Evolutionary conservation across 2,888 invertebrate genomes (phyloP), one percentile per base, ranked within the genome.

Genomic region (Gerris lacustris): DNA sequence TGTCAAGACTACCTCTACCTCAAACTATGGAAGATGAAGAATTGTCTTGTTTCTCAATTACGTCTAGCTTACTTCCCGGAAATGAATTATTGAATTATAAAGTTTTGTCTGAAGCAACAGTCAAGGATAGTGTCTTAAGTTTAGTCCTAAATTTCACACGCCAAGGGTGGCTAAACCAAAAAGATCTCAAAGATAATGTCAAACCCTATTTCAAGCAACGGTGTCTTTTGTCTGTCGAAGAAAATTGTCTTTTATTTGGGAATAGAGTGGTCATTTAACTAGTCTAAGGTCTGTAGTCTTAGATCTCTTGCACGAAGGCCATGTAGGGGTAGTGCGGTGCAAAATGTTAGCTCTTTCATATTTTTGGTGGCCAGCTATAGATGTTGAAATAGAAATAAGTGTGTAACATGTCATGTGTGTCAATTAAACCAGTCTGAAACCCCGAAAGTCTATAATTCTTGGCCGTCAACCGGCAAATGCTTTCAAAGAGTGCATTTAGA

Each of bases 351-450:
- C 69, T 9, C 6, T 55, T 5, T 44, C 43, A 15, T 63, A n/a
- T 17, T 55, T 69, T 6, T 69, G 63, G 69, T 69, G 69, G 69
- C 44, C 44, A 6, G 63, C 17, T 15, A 7, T 69, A 15, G 69
- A 69, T 15, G 6, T 66, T 9, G 44, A 9, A 31, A 63, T 69
- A 6, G 69, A 69, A 43, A 44, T 43, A 67, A 67, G 11, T 47
- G 47, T 47, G n/a, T n/a, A n/a, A 47, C 17, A 44, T 66, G 66
- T 44, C 69, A 71, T 69, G 71, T 69, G 43, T 71, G 73, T 66
- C 70, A 69, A 11, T 7, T 47, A 11, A 47, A 47, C 11, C 47
- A 47, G 47, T 47, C 47, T 11, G 11, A 47, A 11, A 11, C 7
- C 11, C 47, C 47, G 11, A 47, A 47, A 11, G 47, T 47, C 47